Conservation (phyloP, 2,797 vertebrate genomes). For the Pangasius krempfi region DNA sequence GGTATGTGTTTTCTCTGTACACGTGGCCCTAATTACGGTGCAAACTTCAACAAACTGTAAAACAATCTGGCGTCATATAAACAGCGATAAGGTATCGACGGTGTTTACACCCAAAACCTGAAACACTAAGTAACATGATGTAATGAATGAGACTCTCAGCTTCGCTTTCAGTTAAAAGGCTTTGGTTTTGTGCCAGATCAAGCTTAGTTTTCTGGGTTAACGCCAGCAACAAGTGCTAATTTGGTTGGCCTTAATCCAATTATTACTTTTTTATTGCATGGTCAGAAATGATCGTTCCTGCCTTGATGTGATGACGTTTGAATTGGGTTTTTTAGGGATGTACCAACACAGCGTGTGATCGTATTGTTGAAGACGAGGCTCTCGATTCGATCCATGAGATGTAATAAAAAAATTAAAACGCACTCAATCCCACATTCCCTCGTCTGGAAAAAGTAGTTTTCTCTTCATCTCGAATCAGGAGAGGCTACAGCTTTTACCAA, state of each 20-base stretch:
- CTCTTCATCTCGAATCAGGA: background rate
- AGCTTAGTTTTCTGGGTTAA: background rate
- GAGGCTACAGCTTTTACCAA: background rate
- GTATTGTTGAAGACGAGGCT: background rate
- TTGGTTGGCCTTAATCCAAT: background rate
- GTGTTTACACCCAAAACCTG: constrained; percentile 28
- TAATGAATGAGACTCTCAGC: constrained; percentile 3
- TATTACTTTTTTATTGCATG: background rate
- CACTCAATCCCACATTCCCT: background rate
- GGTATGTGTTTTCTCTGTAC: background rate
- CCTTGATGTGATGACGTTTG: background rate
- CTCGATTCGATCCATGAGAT: background rate
- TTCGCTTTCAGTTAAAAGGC: background rate
- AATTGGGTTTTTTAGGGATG: background rate
- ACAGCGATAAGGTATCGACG: background rate
- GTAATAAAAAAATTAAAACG: background rate
- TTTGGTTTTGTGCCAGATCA: background rate
- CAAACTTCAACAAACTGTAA: constrained; percentile 3
- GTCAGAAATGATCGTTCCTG: background rate
- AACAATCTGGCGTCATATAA: constrained; percentile 11
- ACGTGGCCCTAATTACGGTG: background rate
- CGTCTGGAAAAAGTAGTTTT: background rate
- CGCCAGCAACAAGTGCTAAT: background rate
- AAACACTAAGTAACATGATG: background rate
- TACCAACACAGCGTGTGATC: too few relatives aligned